Percentiles rank a stretch among this genome's conserved stretches.
These are phyloP conservation scores for Pelecanus crispus DNA, from an alignment of 2,113 vertebrate species.

Conservation along the genomic window DNA sequence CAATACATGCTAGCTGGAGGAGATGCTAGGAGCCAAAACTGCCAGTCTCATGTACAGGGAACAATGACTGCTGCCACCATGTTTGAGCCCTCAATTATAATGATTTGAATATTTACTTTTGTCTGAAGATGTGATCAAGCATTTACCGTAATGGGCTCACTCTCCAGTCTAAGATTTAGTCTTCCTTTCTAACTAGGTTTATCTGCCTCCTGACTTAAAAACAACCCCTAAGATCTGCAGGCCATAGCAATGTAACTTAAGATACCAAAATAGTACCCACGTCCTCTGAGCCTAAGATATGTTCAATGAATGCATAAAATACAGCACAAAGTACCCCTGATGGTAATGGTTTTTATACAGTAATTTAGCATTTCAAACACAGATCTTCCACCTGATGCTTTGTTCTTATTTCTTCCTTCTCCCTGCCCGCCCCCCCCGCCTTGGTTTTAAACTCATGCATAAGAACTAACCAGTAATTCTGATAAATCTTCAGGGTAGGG, in stretches of 20 bases:
- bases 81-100: neutral
- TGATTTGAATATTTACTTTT: neutral
- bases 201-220: neutral
- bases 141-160: neutral
- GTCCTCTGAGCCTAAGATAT: neutral
- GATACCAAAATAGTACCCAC: neutral
- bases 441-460: neutral
- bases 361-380: neutral
- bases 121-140: neutral
- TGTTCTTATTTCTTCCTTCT: neutral
- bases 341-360: neutral
- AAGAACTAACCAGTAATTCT: neutral
- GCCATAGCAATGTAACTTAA: neutral
- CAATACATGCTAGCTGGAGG: neutral
- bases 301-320: neutral
- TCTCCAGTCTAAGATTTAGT: neutral
- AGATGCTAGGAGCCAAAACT: neutral
- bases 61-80: neutral
- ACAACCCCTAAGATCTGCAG: neutral
- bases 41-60: neutral
- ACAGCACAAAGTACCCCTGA: neutral
- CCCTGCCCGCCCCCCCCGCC: fast-evolving
- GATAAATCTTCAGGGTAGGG: neutral
- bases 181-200: neutral
- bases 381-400: neutral